Evolutionary conservation across 2,113 vertebrate species (phyloP).

Genomic region (Entomyzon cyanotis): DNA sequence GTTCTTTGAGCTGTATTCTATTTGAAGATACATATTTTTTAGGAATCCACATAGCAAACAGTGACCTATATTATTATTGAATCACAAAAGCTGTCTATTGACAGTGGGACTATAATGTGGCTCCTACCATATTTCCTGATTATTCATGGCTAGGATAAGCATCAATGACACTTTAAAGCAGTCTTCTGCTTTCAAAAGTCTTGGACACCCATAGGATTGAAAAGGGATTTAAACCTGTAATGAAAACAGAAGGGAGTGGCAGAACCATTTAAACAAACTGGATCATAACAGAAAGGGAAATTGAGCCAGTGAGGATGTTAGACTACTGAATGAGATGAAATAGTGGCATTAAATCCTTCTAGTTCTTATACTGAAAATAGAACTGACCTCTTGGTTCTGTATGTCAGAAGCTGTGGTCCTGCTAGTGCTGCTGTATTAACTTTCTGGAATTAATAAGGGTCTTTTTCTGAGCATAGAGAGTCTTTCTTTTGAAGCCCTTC

Average conservation of each 20-base stretch:
- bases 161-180: not conserved
- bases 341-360: not conserved
- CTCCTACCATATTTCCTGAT: not conserved
- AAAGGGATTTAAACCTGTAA: not conserved
- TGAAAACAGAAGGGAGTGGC: not conserved
- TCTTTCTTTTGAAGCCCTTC: conserved; percentile 1
- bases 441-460: not conserved
- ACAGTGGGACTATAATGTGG: not conserved
- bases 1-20: not conserved
- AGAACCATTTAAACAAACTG: not conserved
- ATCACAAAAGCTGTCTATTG: not conserved
- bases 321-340: not conserved
- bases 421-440: not conserved
- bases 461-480: not conserved
- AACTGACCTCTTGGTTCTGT: not conserved
- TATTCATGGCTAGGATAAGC: not conserved
- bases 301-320: not conserved
- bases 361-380: not conserved
- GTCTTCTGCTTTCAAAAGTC: not conserved
- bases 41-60: not conserved
- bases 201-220: not conserved
- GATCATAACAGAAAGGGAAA: not conserved
- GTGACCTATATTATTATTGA: not conserved
- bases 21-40: not conserved
- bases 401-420: not conserved